Conservation (phyloP, 2,888 invertebrate species). For the Chrysotoxum bicinctum region DNA sequence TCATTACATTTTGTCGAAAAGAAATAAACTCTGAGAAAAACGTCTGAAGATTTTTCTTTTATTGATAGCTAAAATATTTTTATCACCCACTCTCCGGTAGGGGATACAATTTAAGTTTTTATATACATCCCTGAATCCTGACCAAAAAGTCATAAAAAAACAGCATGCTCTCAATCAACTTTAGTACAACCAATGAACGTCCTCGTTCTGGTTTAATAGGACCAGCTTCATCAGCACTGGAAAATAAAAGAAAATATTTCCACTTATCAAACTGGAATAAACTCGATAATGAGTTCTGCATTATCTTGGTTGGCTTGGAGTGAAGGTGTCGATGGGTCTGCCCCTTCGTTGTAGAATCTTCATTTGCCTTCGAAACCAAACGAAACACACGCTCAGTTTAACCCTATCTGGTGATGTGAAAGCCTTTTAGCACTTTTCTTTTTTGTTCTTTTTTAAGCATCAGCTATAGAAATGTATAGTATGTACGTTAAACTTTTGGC, state of each 20-base stretch:
- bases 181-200: conserved; percentile 13
- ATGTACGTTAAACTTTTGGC: neutral
- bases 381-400: conserved; percentile 21
- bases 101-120: conserved; percentile 60
- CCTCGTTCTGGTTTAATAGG: neutral
- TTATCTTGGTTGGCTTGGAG: conserved; percentile 48
- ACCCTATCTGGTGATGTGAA: conserved; percentile 28
- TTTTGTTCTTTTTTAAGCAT: conserved; percentile 28
- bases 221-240: conserved; percentile 1
- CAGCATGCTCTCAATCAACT: conserved; percentile 14
- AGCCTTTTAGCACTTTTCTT: conserved; percentile 49
- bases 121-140: conserved; percentile 39
- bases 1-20: neutral
- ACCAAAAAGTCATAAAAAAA: conserved; percentile 43
- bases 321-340: conserved; percentile 55
- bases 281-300: conserved; percentile 69
- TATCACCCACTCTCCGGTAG: neutral
- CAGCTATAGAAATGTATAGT: conserved; percentile 15
- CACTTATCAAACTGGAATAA: conserved; percentile 69
- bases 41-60: neutral
- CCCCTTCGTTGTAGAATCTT: conserved; percentile 27
- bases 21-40: neutral
- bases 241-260: conserved; percentile 58
- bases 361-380: conserved; percentile 44
- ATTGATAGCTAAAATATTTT: conserved; percentile 29